Percentiles rank a stretch among this genome's conserved stretches.
Evolutionary conservation across 1,140 invertebrate genomes (phyloP).

Genomic region (Capitella teleta): DNA sequence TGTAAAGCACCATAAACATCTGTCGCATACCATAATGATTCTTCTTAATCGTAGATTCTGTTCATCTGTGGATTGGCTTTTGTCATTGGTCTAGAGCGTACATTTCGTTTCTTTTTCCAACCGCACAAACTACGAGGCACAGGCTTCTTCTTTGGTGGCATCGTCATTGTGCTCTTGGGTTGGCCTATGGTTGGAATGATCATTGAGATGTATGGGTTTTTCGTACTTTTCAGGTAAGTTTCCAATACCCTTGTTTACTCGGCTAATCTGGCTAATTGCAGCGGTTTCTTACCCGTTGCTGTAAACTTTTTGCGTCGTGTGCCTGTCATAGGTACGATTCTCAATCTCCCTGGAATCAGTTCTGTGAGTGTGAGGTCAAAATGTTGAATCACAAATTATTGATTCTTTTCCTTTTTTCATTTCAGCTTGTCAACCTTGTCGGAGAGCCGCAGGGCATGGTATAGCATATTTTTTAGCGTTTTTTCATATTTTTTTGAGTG

Average conservation of each 20-base stretch:
- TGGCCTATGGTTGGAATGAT: conserved; percentile 95
- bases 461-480: too few species aligned
- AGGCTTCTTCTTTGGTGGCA: conserved; percentile 84
- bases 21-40: not conserved
- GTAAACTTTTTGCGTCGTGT: conserved; percentile 55
- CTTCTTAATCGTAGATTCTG: conserved; percentile 57
- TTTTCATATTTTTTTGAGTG: too few species aligned
- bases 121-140: conserved; percentile 89
- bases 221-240: conserved; percentile 51
- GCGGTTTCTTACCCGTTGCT: conserved; percentile 56
- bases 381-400: not conserved
- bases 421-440: conserved; percentile 10
- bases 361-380: conserved; percentile 39
- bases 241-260: not conserved
- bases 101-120: conserved; percentile 97
- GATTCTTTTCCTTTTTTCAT: not conserved
- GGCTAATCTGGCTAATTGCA: conserved; percentile 24
- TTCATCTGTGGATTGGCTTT: conserved; percentile 90
- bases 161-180: conserved; percentile 84
- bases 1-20: conserved; percentile 52
- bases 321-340: conserved; percentile 50
- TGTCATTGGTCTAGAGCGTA: conserved; percentile 90
- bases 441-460: conserved; percentile 15
- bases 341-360: conserved; percentile 52
- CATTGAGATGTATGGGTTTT: conserved; percentile 69